Conservation (phyloP, 2,888 invertebrate genomes). For the Phlogophora meticulosa region DNA sequence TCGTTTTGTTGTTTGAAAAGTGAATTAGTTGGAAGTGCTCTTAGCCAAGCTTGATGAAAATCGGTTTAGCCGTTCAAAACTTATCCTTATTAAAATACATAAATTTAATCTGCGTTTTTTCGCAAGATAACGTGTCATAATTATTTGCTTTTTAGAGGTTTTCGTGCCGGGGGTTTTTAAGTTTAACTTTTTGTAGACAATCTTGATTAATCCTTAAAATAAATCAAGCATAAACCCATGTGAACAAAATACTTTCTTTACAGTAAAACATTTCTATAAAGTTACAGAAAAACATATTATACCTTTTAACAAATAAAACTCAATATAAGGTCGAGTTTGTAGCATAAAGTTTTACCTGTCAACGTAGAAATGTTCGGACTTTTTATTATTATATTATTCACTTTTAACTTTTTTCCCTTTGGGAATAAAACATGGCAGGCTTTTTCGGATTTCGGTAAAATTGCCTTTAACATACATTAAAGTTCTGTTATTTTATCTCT, state of each 20-base stretch:
- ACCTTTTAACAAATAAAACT: slow-evolving; percentile 49
- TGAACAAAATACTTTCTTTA: background rate
- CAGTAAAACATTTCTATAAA: background rate
- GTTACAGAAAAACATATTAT: slow-evolving; percentile 13
- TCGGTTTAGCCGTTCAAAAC: too few relatives aligned
- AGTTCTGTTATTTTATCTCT: background rate
- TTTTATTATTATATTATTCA: slow-evolving; percentile 64
- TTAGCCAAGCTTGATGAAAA: too few relatives aligned
- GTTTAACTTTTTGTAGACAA: too few relatives aligned
- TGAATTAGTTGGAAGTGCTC: too few relatives aligned
- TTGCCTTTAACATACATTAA: slow-evolving; percentile 19
- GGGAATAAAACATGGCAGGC: slow-evolving; percentile 49
- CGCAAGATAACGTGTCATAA: too few relatives aligned
- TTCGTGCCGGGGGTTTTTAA: too few relatives aligned
- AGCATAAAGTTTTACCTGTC: slow-evolving; percentile 54
- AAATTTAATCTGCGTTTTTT: too few relatives aligned
- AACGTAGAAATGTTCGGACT: slow-evolving; percentile 35
- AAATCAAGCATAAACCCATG: too few relatives aligned
- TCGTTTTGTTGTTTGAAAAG: too few relatives aligned
- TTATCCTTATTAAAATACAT: too few relatives aligned
- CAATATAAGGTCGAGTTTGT: slow-evolving; percentile 47
- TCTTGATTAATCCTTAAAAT: too few relatives aligned
- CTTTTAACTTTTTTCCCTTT: slow-evolving; percentile 54
- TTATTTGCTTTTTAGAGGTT: too few relatives aligned
- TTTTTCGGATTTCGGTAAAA: slow-evolving; percentile 37